A percentile compares a stretch with the other conserved stretches of the same genome.
phyloP scores from a whole-genome alignment of 2,888 invertebrate species.

The Dryobotodes eremita region DNA sequence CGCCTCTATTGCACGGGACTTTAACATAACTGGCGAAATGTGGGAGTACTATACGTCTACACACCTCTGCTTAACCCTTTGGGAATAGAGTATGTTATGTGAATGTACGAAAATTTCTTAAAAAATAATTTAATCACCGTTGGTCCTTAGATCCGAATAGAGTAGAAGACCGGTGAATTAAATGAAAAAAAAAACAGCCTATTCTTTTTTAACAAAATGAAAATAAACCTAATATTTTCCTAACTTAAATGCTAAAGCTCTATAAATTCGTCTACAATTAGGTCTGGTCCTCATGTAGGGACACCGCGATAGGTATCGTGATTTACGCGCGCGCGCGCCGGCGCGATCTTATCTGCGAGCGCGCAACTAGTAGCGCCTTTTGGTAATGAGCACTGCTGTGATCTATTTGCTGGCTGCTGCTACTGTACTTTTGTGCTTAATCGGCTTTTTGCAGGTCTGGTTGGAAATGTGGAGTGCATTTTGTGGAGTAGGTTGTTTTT shows the following conservation, averaged over 20 bases:
- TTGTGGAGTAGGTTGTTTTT: neutral
- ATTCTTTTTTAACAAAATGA: neutral
- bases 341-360: slow-evolving; percentile 77
- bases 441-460: slow-evolving; percentile 38
- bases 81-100: too few relatives aligned
- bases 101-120: too few relatives aligned
- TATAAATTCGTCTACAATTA: slow-evolving; percentile 81
- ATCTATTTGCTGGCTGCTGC: slow-evolving; percentile 68
- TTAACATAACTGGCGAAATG: too few relatives aligned
- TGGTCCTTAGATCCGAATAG: too few relatives aligned
- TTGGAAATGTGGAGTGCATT: slow-evolving; percentile 27
- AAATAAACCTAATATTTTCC: slow-evolving; percentile 17
- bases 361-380: slow-evolving; percentile 72
- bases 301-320: slow-evolving; percentile 83
- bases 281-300: slow-evolving; percentile 81
- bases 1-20: too few relatives aligned
- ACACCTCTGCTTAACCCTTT: too few relatives aligned
- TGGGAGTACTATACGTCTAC: too few relatives aligned
- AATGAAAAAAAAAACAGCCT: too few relatives aligned
- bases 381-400: slow-evolving; percentile 80
- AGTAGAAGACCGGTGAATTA: too few relatives aligned
- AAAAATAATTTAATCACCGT: too few relatives aligned
- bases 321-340: slow-evolving; percentile 79
- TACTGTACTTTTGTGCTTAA: slow-evolving; percentile 63
- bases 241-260: slow-evolving; percentile 43